phyloP scores from a whole-genome alignment of 2,888 invertebrate species.

The Mimas tiliae region DNA sequence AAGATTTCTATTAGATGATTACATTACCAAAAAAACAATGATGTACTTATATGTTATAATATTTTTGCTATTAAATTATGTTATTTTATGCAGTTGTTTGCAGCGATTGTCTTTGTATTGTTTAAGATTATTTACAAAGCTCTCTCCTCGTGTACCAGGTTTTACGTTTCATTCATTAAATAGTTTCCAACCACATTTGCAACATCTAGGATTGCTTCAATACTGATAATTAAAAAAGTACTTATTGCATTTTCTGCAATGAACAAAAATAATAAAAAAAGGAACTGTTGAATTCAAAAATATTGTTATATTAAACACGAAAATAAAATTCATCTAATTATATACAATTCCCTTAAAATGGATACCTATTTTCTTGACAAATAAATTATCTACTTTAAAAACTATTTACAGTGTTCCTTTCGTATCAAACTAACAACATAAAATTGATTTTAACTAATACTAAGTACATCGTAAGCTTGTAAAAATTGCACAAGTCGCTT shows the following conservation, averaged over 20 bases:
- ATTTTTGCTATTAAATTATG: not conserved
- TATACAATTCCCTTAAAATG: conserved; percentile 41
- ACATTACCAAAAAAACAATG: not conserved
- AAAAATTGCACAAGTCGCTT: conserved; percentile 85
- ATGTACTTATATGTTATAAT: not conserved
- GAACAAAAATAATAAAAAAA: not conserved
- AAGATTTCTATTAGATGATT: not conserved
- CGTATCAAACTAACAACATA: conserved; percentile 52
- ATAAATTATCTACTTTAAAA: conserved; percentile 22
- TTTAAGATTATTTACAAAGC: not conserved
- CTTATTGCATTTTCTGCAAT: not conserved
- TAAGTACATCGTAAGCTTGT: conserved; percentile 79
- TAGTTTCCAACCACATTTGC: not conserved
- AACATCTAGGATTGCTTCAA: no score
- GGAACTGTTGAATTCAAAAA: not conserved
- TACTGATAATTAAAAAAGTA: not conserved
- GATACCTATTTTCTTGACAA: conserved; percentile 54
- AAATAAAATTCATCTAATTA: conserved; percentile 32
- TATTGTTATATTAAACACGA: not conserved
- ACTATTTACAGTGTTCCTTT: conserved; percentile 19
- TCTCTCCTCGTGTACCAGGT: not conserved
- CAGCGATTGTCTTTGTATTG: not conserved
- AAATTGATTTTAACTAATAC: conserved; percentile 60
- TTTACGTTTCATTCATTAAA: not conserved
- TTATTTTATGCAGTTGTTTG: not conserved